Evolutionary conservation across 2,888 invertebrate species (phyloP), one percentile per base, ranked within the genome.

Genomic region (Callinectes sapidus): DNA sequence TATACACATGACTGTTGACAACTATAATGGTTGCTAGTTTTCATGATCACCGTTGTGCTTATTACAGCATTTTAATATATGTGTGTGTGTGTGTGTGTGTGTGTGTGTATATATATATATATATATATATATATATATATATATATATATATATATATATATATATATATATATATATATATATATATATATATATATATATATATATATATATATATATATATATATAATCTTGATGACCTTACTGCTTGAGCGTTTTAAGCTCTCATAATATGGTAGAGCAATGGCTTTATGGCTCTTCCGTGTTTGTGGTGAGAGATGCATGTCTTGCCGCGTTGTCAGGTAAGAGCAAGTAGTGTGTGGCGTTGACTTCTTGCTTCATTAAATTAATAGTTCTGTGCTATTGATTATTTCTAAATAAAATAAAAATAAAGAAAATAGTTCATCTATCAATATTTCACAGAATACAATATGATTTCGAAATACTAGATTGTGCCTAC

Each of bases 91-190:
- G 16, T 85, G 32, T 85, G 32, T 85, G 32, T 85, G 32, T 85
- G 32, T 85, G 32, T 85, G 32, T 85, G 32, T 85, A 85, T 85
- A 85, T 28, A 28, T 85, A 85, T 85, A 85, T 85, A 85, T 85
- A 85, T 85, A 85, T 85, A 85, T 85, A 48, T 48, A 48, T 48
- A 48, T 48, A 13, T 81, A n/a, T 14, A 81, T 87, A 87, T 54
- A 87, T 54, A 23, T 48, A 42, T 48, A 48, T 42, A 13, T 81
- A n/a, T 10, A 77, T 87, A 87, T 48, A 87, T 48, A 18, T 42
- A 42, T 42, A 42, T 42, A 8, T 77, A 23, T 10, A 77, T 87
- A 87, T 48, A 87, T 48, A 18, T 42, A 42, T 42, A 42, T 42
- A n/a, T 81, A n/a, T 86, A 35, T 35, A 35, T 10, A 35, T n/a